Base-by-base conservation (phyloP, 2,113 vertebrate species). In the Psilopogon haemacephalus region DNA sequence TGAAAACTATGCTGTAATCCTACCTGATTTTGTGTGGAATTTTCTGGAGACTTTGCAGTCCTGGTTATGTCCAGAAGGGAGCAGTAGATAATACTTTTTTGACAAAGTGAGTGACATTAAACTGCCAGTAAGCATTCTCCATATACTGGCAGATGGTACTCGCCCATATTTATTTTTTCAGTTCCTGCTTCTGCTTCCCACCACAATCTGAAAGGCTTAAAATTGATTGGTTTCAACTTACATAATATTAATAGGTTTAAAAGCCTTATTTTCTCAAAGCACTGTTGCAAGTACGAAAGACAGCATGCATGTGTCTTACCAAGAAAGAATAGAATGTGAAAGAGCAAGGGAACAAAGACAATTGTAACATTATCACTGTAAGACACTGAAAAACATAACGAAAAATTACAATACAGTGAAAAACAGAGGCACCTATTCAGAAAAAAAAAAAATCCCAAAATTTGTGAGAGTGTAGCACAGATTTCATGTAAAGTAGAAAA, bases 71-170 rank as follows among this genome's bases (percentile, higher is more conserved):
- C 95, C 93, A 89, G 87, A 79, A 89, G 94, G 50, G 91, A 59
- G 94, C 91, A 96, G 94, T 68, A 95, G 74, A 73, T 3, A 19
- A 65, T 5, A 73, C 40, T 8, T 85, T 89, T 94, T 82, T 67
- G 40, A 28, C 67, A 62, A 87, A 60, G 28, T 7, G 7, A 8
- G 9, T 21, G 48, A 3, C 5, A 5, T 42, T 27, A 67, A 88
- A 81, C 6, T 3, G 27, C 9, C 8, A 56, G 44, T 38, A 35
- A 73, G 17, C 2, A 4, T 21, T 55, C 21, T 10, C 4, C 11
- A 28, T 44, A 50, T 0, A 5, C 20, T 37, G 27, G 7, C 64
- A n/a, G 54, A 33, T 1, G 0, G 15, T 81, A 12, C 52, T 74
- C 60, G 42, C 48, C 40, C 14, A 18, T 42, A 70, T n/a, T n/a